phyloP scores from a whole-genome alignment of 2,888 invertebrate genomes.

The Gari tellinella region DNA sequence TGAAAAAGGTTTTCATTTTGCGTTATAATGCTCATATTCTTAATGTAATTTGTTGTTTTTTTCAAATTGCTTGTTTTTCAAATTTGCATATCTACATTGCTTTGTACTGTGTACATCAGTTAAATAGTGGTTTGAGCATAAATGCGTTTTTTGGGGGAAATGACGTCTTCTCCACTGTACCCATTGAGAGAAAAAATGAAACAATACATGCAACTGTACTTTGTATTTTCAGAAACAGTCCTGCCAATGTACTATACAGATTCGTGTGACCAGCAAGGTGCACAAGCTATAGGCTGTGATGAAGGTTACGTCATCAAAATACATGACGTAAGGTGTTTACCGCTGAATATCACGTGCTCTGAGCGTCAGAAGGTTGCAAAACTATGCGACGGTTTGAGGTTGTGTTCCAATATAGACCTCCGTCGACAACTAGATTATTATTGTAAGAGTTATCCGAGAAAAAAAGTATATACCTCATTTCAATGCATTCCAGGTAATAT shows the following conservation, averaged over 20 bases:
- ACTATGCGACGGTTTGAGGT: conserved; percentile 63
- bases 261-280: conserved; percentile 46
- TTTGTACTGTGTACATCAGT: too few species aligned
- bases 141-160: too few species aligned
- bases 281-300: conserved; percentile 44
- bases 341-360: conserved; percentile 55
- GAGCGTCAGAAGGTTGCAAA: conserved; percentile 49
- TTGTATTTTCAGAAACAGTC: conserved; percentile 23
- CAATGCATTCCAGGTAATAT: conserved; percentile 61
- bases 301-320: conserved; percentile 52
- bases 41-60: too few species aligned
- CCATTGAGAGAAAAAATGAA: too few species aligned
- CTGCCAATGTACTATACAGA: conserved; percentile 42
- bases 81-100: too few species aligned
- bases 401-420: conserved; percentile 61
- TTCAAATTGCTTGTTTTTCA: too few species aligned
- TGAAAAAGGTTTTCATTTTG: too few species aligned
- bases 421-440: conserved; percentile 59
- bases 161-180: too few species aligned
- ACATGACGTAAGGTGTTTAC: conserved; percentile 58
- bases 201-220: too few species aligned
- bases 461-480: conserved; percentile 58
- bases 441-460: conserved; percentile 52
- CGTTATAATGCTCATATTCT: too few species aligned
- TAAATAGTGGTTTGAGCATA: too few species aligned